Percentiles rank a stretch among this genome's conserved stretches.
These are phyloP conservation scores for Smutsia gigantea DNA, from an alignment of 2,797 vertebrate species.

Conservation along the genomic window DNA sequence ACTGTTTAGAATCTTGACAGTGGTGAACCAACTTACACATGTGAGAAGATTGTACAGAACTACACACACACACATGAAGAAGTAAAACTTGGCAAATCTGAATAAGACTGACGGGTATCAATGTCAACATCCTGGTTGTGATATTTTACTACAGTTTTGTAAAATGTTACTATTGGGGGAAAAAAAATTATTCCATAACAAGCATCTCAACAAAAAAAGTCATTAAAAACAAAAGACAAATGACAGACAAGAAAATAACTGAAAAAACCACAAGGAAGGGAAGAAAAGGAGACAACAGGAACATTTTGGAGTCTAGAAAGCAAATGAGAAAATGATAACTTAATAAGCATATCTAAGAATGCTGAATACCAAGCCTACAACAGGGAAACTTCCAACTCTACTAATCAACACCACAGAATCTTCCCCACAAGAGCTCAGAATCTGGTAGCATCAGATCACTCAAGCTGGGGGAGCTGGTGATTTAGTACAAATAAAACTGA, in stretches of 20 bases:
- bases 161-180: background rate
- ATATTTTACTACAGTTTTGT: background rate
- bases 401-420: background rate
- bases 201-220: conserved; percentile 37
- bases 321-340: conserved; percentile 36
- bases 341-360: background rate
- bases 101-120: background rate
- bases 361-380: background rate
- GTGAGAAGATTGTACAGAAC: background rate
- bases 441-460: background rate
- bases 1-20: conserved; percentile 8
- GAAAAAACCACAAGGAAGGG: background rate
- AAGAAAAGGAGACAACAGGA: background rate
- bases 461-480: background rate
- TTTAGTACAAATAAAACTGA: background rate
- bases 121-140: background rate
- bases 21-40: background rate
- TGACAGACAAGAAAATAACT: conserved; percentile 4
- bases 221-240: conserved; percentile 13
- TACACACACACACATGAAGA: background rate
- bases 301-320: background rate
- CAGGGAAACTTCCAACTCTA: background rate
- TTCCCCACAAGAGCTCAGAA: background rate
- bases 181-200: background rate
- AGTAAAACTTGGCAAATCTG: background rate